Conservation (phyloP, 2,113 vertebrate species). For the Embiotoca jacksoni region DNA sequence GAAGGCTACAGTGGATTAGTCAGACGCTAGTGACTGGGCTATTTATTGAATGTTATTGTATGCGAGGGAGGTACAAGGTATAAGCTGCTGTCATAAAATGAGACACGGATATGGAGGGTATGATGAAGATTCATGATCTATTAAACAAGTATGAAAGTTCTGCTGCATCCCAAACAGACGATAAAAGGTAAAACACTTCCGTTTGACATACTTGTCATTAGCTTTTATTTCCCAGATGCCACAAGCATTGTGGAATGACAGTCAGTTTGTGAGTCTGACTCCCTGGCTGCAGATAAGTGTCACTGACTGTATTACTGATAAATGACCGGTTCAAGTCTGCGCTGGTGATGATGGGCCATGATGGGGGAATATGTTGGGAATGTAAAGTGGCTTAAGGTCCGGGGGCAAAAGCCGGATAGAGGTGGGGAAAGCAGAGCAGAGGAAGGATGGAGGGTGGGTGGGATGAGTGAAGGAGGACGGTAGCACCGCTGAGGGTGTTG, state of each 20-base stretch:
- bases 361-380: slow-evolving; percentile 67
- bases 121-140: neutral
- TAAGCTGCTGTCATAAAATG: neutral
- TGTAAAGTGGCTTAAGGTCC: slow-evolving; percentile 65
- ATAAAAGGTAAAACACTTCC: neutral
- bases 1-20: neutral
- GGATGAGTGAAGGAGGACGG: slow-evolving; percentile 26
- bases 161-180: neutral
- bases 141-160: slow-evolving; percentile 8
- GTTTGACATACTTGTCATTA: slow-evolving; percentile 12
- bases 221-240: neutral
- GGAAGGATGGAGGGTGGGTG: slow-evolving; percentile 12
- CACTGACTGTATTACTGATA: slow-evolving; percentile 1
- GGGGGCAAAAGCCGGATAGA: slow-evolving; percentile 22
- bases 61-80: neutral
- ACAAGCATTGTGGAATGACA: neutral
- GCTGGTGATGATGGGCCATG: slow-evolving; percentile 39
- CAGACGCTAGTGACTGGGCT: neutral
- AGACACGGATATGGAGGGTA: neutral
- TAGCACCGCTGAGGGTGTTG: neutral
- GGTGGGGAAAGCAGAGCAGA: slow-evolving; percentile 11
- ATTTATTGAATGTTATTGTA: neutral
- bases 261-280: neutral
- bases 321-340: slow-evolving; percentile 34
- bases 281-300: slow-evolving; percentile 14